Evolutionary conservation across 2,888 invertebrate species (phyloP), one percentile per base, ranked within the genome.

Genomic region (Hemicrepidius hirtus): DNA sequence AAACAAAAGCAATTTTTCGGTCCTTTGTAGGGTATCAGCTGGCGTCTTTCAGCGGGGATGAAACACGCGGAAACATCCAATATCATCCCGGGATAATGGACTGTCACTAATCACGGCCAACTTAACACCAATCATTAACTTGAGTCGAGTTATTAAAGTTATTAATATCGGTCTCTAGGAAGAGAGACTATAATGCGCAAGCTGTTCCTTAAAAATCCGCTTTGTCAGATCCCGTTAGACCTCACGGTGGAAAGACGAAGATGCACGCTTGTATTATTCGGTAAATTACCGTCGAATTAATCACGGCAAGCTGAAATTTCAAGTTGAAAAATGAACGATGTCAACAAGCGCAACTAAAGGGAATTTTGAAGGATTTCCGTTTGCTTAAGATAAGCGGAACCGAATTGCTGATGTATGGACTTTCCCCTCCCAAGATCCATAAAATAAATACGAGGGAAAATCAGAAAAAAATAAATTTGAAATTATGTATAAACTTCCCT

Each of bases 61-160:
- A 57, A 66, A 67, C 40, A 57, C 32, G 32, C 63, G 50, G 37
- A 67, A 68, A 69, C 70, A 65, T 57, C 66, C 67, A 67, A 67
- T 67, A 67, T 67, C 66, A 65, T 62, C 37, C 20, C 50, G 57
- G n/a, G 41, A 66, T 73, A 73, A 73, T 73, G 59, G 63, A 69
- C 59, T 73, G 68, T 68, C 68, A 64, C 68, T 73, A 73, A 64
- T 73, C 68, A 73, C 73, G 59, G 69, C 59, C 55, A 73, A 68
- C 65, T 68, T 69, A 68, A 65, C 73, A 73, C 71, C 71, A 53
- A 73, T 73, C 73, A 73, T 73, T 69, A 68, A 65, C 65, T 69
- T 41, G 50, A 41, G 64, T 12, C 37, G 55, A 71, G 50, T 69
- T 73, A 73, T 73, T 73, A 65, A 64, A 69, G 73, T 64, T 73